Evolutionary conservation across 2,797 vertebrate genomes (phyloP), one percentile per base, ranked within the genome.

Genomic region (Discoglossus pictus): DNA sequence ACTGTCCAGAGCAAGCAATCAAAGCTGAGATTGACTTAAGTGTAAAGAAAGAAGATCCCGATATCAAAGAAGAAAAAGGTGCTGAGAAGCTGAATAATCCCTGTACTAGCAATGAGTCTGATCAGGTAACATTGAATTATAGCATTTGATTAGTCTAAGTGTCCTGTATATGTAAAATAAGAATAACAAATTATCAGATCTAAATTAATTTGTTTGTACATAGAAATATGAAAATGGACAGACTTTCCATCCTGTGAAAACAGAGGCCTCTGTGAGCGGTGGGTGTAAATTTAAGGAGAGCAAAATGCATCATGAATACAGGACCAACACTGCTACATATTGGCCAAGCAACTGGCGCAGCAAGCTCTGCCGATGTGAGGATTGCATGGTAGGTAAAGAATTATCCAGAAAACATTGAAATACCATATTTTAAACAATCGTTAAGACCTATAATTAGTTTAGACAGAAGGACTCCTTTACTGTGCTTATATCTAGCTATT

Each of bases 301-400:
- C 75, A 82, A 87, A 76, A 80, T 67, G 16, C 84, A 74, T 51
- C 81, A 53, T 0, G 73, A 50, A 48, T 35, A 86, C 3, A 84
- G 84, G 81, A 86, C 82, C 42, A 82, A 83, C 42, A 87, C 86
- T 36, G 93, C 94, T 0, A 94, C 93, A 72, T 98, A 94, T 78
- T 99, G 95, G 96, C 93, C 95, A 1, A 87, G 81, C 1, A 84
- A 85, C 75, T 98, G 95, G 96, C 90, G 95, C 25, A 84, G 87
- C 53, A 83, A 92, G 73, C 78, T 98, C n/a, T 98, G 96, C 78
- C 88, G 87, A 71, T 99, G 95, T 81, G 82, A 80, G 40, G 85
- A 80, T 75, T 98, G 97, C 63, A 86, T 92, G 94, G 96, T 95
- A 82, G 17, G 73, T 82, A 42, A 17, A 7, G n/a, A n/a, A n/a